Conservation (phyloP, 2,888 invertebrate genomes). For the Cryptocheilus praepositus region DNA sequence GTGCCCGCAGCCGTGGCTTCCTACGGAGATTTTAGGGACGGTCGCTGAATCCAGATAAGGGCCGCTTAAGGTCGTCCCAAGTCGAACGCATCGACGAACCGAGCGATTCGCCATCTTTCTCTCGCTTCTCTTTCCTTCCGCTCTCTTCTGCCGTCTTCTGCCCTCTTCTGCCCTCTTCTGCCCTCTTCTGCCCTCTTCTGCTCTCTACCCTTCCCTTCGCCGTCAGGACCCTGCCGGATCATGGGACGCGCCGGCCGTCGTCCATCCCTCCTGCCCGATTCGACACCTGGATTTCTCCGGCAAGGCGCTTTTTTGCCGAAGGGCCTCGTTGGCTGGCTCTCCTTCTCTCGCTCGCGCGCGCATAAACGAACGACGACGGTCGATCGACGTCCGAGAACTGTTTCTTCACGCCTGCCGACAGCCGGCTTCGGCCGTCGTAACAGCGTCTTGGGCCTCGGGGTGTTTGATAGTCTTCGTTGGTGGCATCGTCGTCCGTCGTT, state of each 20-base stretch:
- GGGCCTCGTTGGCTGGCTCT: constrained; percentile 4
- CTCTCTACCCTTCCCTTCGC: no score
- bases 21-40: constrained; percentile 42
- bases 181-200: neutral
- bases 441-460: constrained; percentile 21
- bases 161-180: neutral
- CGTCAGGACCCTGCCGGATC: no score
- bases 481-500: constrained; percentile 44
- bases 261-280: constrained; percentile 30
- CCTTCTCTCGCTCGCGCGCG: neutral
- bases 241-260: neutral
- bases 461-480: constrained; percentile 50
- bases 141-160: neutral
- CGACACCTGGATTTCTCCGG: constrained; percentile 52
- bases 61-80: constrained; percentile 26
- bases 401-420: constrained; percentile 53
- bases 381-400: constrained; percentile 25
- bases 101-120: constrained; percentile 26
- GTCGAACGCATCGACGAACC: constrained; percentile 31
- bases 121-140: neutral
- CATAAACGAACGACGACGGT: constrained; percentile 17
- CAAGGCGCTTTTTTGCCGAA: constrained; percentile 31
- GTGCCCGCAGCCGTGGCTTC: constrained; percentile 1
- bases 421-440: constrained; percentile 39
- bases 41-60: constrained; percentile 39